These are phyloP conservation scores for Acrocephalus scirpaceus DNA, from an alignment of 2,797 vertebrate genomes.

Conservation along the genomic window DNA sequence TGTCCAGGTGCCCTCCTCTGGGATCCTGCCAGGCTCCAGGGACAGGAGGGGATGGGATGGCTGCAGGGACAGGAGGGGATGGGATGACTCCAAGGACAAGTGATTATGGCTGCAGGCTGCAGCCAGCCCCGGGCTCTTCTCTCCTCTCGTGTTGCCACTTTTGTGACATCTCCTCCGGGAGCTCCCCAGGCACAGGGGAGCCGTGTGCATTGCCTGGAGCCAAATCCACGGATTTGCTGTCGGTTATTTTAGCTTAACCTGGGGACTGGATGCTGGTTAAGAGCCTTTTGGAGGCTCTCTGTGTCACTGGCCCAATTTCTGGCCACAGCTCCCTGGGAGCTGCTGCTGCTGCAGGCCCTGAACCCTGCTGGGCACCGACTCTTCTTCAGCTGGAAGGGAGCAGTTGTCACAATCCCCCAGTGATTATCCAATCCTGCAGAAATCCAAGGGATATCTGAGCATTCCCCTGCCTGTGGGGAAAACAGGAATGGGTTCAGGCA, in stretches of 20 bases:
- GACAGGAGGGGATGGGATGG: not conserved
- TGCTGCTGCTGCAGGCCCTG: not conserved
- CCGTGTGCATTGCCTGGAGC: fast-evolving
- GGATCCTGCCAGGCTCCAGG: not conserved
- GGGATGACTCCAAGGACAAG: not conserved
- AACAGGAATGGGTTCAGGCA: not conserved
- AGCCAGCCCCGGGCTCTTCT: not conserved
- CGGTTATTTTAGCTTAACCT: not conserved
- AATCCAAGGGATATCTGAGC: too few species aligned
- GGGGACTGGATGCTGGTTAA: fast-evolving
- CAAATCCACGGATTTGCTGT: not conserved
- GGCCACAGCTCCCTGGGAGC: not conserved
- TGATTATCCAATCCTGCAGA: not conserved
- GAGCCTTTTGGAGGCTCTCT: not conserved
- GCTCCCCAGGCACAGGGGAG: not conserved
- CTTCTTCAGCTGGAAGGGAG: not conserved
- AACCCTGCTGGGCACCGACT: not conserved
- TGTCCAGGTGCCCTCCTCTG: not conserved
- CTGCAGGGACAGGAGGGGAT: not conserved
- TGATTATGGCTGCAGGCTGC: not conserved
- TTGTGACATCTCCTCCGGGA: not conserved
- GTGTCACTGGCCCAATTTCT: not conserved
- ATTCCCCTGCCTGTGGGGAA: not conserved
- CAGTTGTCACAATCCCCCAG: not conserved
- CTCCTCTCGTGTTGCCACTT: not conserved